Evolutionary conservation across 2,797 vertebrate genomes (phyloP).

Genomic region (Sandelia bainsii): DNA sequence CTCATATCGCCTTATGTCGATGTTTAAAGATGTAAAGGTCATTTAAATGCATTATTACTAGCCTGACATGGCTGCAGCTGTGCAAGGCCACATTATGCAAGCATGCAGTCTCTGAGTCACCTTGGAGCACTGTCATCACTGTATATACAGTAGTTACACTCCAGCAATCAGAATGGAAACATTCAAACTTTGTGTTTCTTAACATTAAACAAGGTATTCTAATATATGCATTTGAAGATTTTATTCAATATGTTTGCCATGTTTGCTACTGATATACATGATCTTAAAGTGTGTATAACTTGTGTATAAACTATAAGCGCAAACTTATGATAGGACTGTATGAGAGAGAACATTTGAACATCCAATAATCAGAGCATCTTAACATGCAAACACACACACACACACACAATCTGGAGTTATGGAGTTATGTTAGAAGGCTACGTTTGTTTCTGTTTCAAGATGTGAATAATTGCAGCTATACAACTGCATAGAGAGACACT

Average conservation of each 20-base stretch:
- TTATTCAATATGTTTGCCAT: not conserved
- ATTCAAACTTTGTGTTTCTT: constrained; percentile 1
- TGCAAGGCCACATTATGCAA: constrained; percentile 53
- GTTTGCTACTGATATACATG: not conserved
- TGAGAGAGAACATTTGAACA: not conserved
- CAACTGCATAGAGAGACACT: constrained; percentile 16
- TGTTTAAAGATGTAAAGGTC: constrained; percentile 47
- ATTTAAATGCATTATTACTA: constrained; percentile 56
- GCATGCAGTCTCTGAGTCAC: constrained; percentile 53
- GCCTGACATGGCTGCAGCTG: constrained; percentile 40
- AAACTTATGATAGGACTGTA: too few species aligned
- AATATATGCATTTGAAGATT: not conserved
- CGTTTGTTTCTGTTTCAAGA: constrained; percentile 15
- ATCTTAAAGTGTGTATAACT: too few species aligned
- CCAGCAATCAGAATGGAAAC: not conserved
- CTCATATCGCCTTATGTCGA: constrained; percentile 51
- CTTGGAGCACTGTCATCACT: constrained; percentile 39
- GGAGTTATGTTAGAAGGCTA: not conserved
- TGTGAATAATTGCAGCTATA: constrained; percentile 44
- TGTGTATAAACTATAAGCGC: too few species aligned
- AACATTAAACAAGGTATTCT: not conserved
- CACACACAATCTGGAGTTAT: not conserved
- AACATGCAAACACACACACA: not conserved
- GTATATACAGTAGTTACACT: constrained; percentile 21
- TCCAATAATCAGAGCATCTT: not conserved